Evolutionary conservation across 2,113 vertebrate species (phyloP), one percentile per base, ranked within the genome.

Genomic region (Lucifuga dentata): DNA sequence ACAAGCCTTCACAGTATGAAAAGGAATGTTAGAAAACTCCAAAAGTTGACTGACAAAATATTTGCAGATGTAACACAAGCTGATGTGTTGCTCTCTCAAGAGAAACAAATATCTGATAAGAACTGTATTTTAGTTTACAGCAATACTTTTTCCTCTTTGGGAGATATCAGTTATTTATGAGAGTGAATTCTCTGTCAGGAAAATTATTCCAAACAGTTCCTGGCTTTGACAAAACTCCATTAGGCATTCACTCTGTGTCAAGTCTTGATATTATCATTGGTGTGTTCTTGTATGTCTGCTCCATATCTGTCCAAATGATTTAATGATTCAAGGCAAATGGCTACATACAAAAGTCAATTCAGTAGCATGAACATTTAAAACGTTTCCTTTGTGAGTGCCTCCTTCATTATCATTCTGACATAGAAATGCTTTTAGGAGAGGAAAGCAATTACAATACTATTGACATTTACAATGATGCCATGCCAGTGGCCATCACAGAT

Each of bases 91-190:
- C 56, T 49, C 8, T 35, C 57, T 71, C 68, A 69, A 71, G 68
- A 69, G 48, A 75, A 68, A 71, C 74, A 77, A 71, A 59, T 60
- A 72, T 38, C 32, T 73, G 40, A 26, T 55, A 24, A 29, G 57
- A 77, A 52, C 51, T 38, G 61, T 79, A 53, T 83, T 55, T 45
- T 38, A 51, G 50, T 66, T 66, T 43, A 68, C 73, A 65, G 62
- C 48, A 68, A 39, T 40, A 32, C 68, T 70, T 73, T 71, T 74
- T 64, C 44, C 60, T 35, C 3, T 52, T 65, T 19, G 29, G 64
- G 68, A 75, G 62, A 67, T 60, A 86, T 85, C 75, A 70, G 86
- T 85, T 89, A 90, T 91, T 91, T 66, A 86, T 48, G 2, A 5
- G 29, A 79, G 61, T 68, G 48, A 73, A 76, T 80, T 76, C 63